A percentile compares a stretch with the other conserved stretches of the same genome.
Conservation (phyloP, 2,797 vertebrate species). For the Varecia variegata region DNA sequence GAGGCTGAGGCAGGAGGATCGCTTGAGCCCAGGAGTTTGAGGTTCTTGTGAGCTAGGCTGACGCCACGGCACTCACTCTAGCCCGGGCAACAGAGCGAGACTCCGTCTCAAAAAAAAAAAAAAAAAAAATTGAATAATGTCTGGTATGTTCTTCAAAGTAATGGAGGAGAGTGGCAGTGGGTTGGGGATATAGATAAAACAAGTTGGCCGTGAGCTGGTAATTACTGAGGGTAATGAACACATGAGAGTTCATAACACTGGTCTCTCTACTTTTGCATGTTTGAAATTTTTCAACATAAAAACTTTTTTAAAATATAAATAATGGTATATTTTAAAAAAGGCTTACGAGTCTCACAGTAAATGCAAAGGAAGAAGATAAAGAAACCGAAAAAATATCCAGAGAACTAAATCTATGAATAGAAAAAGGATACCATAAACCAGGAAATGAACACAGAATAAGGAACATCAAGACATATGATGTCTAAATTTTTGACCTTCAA, state of each 20-base stretch:
- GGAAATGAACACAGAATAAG: not conserved
- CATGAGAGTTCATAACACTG: not conserved
- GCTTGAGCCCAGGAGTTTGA: no score
- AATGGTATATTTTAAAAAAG: not conserved
- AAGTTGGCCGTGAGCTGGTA: not conserved
- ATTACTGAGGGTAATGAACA: not conserved
- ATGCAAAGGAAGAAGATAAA: conserved; percentile 16
- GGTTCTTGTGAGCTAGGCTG: no score
- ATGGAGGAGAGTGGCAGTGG: not conserved
- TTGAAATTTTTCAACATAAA: conserved; percentile 34
- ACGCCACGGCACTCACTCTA: no score
- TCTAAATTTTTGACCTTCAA: conserved; percentile 25
- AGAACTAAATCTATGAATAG: not conserved
- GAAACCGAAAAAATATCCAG: not conserved
- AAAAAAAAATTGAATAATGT: no score
- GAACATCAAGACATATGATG: not conserved
- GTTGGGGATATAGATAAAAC: not conserved
- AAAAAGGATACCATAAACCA: not conserved
- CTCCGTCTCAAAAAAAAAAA: no score
- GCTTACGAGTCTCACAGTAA: not conserved
- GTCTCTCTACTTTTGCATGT: not conserved
- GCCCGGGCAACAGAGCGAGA: no score
- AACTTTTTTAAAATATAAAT: not conserved
- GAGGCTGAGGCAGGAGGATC: no score
- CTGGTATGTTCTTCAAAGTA: conserved; percentile 26